Percentiles rank a stretch among this genome's conserved stretches.
Conservation (phyloP, 2,888 invertebrate genomes). For the Antitype chi region DNA sequence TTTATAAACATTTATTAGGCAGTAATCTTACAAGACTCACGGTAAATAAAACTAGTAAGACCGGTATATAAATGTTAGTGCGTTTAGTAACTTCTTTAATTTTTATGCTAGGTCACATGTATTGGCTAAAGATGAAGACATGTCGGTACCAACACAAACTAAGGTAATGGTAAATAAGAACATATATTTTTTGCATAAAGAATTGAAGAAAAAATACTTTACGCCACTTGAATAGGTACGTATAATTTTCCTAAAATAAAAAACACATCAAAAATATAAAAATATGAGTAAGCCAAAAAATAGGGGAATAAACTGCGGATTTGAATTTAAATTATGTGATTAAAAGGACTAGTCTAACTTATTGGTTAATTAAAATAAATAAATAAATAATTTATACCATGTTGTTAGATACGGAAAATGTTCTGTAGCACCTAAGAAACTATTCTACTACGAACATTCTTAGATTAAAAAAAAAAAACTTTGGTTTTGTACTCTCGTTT, state of each 20-base stretch:
- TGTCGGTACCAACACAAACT: background rate
- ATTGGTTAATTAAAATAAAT: too few species aligned
- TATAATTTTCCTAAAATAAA: too few species aligned
- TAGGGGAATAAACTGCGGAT: too few species aligned
- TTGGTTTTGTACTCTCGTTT: too few species aligned
- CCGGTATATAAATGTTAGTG: conserved; percentile 16
- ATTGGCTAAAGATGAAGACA: background rate
- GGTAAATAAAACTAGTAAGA: conserved; percentile 26
- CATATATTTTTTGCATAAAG: too few species aligned
- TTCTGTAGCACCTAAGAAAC: background rate
- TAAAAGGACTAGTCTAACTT: too few species aligned
- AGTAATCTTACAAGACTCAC: conserved; percentile 10
- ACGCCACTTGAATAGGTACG: too few species aligned
- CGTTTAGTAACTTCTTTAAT: conserved; percentile 16
- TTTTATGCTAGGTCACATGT: conserved; percentile 9
- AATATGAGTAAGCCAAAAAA: too few species aligned
- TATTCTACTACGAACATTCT: background rate
- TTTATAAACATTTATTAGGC: conserved; percentile 31
- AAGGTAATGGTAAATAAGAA: background rate
- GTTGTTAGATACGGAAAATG: background rate
- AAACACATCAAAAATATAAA: too few species aligned
- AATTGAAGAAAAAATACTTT: too few species aligned
- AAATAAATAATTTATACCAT: background rate
- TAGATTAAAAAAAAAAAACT: background rate
- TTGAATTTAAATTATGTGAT: too few species aligned